Evolutionary conservation across 2,113 vertebrate genomes (phyloP).

Genomic region (Mobula hypostoma): DNA sequence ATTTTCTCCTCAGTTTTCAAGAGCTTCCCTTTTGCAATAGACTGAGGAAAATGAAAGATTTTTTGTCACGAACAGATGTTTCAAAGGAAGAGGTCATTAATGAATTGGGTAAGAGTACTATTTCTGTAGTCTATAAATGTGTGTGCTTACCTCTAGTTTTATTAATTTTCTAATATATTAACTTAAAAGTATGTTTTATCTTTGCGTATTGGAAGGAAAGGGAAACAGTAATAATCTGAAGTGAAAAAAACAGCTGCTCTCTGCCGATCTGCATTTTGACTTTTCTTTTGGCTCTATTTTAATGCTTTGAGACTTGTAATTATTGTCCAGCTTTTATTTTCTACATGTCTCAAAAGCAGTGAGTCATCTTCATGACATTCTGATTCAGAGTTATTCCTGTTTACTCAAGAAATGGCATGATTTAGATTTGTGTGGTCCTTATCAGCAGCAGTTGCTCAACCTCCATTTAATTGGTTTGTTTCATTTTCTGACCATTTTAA

Average conservation of each 20-base stretch:
- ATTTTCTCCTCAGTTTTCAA: slow-evolving; percentile 64
- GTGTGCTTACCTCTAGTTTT: neutral
- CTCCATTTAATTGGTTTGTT: neutral
- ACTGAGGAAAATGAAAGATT: slow-evolving; percentile 80
- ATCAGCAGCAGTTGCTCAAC: neutral
- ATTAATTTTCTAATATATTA: neutral
- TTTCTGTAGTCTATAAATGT: neutral
- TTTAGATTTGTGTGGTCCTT: neutral
- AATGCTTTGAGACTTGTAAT: neutral
- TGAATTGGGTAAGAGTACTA: slow-evolving; percentile 71
- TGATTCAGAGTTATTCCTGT: neutral
- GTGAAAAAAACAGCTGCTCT: slow-evolving; percentile 2
- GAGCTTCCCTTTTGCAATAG: slow-evolving; percentile 83
- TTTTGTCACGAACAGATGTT: slow-evolving; percentile 72
- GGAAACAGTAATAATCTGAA: neutral
- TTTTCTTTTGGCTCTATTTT: neutral
- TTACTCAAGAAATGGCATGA: neutral
- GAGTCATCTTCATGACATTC: neutral
- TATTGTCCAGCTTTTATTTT: too few relatives aligned
- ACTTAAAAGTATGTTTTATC: neutral
- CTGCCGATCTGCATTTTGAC: neutral
- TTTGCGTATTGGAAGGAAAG: neutral
- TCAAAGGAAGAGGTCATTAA: slow-evolving; percentile 82
- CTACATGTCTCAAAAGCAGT: too few relatives aligned
- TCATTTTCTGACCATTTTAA: too few relatives aligned